phyloP scores from a whole-genome alignment of 2,113 vertebrate species.

The Chaetops frenatus region DNA sequence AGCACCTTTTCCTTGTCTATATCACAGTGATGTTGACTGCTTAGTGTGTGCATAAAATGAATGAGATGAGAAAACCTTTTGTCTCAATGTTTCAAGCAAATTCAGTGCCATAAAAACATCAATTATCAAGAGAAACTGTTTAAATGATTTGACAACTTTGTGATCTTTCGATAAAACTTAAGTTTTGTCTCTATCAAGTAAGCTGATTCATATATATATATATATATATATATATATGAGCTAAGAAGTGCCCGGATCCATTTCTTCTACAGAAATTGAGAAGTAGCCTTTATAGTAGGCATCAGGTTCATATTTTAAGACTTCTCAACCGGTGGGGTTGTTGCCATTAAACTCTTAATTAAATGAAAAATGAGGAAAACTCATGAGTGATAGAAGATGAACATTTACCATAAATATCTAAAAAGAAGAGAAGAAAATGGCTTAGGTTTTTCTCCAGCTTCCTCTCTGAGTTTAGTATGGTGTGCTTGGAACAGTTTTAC shows the following conservation, averaged over 20 bases:
- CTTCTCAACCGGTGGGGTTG: accelerated
- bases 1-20: background rate
- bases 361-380: background rate
- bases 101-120: background rate
- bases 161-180: background rate
- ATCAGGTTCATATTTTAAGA: background rate
- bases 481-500: background rate
- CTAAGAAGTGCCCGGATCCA: background rate
- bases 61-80: background rate
- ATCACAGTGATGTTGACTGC: background rate
- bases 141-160: background rate
- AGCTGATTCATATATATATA: background rate
- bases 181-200: background rate
- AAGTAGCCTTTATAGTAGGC: background rate
- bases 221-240: background rate
- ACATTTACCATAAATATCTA: background rate
- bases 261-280: background rate
- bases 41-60: background rate
- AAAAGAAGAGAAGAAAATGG: background rate
- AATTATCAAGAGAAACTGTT: background rate
- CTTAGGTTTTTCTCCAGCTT: background rate
- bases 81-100: background rate
- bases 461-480: background rate
- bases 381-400: background rate
- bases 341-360: background rate